Evolutionary conservation across 2,797 vertebrate genomes (phyloP).

Genomic region (Oceanodroma leucorhoa): DNA sequence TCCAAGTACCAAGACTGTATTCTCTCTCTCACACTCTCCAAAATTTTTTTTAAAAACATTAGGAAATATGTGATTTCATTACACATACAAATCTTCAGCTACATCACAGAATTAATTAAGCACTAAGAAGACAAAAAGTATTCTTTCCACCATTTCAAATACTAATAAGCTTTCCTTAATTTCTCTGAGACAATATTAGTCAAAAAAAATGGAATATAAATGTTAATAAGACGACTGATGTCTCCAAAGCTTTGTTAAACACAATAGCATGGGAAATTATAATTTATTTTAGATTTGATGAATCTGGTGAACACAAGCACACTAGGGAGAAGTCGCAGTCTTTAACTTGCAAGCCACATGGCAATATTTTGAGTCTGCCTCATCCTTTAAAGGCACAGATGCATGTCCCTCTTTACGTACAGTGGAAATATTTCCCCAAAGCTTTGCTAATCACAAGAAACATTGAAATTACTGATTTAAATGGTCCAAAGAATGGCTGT

Average conservation of each 20-base stretch:
- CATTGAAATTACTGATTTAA: background rate
- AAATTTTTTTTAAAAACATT: background rate
- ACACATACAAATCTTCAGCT: slow-evolving; percentile 50
- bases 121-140: slow-evolving; percentile 19
- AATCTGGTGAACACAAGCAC: slow-evolving; percentile 41
- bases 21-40: background rate
- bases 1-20: background rate
- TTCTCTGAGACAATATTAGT: slow-evolving; percentile 71
- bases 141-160: slow-evolving; percentile 61
- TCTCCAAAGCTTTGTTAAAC: slow-evolving; percentile 64
- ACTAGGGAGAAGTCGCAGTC: slow-evolving; percentile 40
- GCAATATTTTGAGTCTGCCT: slow-evolving; percentile 19
- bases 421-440: slow-evolving; percentile 40
- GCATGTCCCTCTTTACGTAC: background rate
- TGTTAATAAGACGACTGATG: slow-evolving; percentile 72
- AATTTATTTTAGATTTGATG: slow-evolving; percentile 60
- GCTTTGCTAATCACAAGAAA: slow-evolving; percentile 29
- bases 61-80: background rate
- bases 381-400: slow-evolving; percentile 48
- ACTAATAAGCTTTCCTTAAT: slow-evolving; percentile 68
- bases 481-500: background rate
- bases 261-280: slow-evolving; percentile 63
- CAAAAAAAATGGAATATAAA: slow-evolving; percentile 67
- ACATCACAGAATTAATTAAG: slow-evolving; percentile 59
- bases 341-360: slow-evolving; percentile 59